A percentile compares a stretch with the other conserved stretches of the same genome.
Evolutionary conservation across 2,113 vertebrate species (phyloP).

Genomic region (Alethe diademata): DNA sequence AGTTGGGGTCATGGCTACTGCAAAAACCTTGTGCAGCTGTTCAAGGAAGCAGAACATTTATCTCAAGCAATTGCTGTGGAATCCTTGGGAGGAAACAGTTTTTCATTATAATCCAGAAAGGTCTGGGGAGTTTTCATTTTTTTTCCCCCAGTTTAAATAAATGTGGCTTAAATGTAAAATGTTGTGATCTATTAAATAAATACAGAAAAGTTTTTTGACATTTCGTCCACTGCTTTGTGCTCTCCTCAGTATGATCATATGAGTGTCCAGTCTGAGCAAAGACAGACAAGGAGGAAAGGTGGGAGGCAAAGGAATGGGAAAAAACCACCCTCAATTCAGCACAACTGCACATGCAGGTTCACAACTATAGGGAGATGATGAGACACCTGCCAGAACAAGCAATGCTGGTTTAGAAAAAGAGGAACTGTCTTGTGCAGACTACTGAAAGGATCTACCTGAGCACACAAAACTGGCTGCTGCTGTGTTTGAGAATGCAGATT

Average conservation of each 20-base stretch:
- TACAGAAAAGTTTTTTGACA: not conserved
- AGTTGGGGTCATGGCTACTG: not conserved
- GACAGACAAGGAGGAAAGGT: not conserved
- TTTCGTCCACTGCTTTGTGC: not conserved
- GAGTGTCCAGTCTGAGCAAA: not conserved
- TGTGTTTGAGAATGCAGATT: not conserved
- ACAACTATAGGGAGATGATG: not conserved
- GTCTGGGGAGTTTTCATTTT: not conserved
- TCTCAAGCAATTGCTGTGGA: not conserved
- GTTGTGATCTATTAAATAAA: not conserved
- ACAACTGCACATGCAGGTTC: not conserved
- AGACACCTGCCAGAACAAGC: not conserved
- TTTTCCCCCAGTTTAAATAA: not conserved
- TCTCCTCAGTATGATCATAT: not conserved
- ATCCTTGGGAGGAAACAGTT: not conserved
- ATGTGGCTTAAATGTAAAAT: not conserved
- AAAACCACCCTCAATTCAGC: not conserved
- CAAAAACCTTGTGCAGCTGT: not conserved
- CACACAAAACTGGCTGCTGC: not conserved
- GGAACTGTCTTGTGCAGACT: not conserved
- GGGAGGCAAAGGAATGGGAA: not conserved
- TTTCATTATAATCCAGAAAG: not conserved
- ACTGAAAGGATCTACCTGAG: not conserved
- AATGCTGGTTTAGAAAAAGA: not conserved
- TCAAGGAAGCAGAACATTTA: not conserved